Percentiles rank a stretch among this genome's conserved stretches.
phyloP scores from a whole-genome alignment of 2,113 vertebrate genomes.

The Corynorhinus townsendii region DNA sequence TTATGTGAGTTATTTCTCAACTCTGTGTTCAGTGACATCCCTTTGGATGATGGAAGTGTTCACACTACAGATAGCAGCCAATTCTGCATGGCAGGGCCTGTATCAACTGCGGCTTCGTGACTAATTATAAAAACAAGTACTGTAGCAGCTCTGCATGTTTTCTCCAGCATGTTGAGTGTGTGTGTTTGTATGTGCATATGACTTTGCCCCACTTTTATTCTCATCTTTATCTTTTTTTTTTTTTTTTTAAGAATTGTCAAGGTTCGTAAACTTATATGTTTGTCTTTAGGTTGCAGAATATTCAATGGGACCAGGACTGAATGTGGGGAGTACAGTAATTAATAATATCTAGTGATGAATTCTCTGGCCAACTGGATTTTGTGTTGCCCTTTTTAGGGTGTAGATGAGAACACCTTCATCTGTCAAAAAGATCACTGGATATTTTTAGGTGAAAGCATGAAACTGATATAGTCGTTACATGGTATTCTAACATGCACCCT shows the following conservation, averaged over 20 bases:
- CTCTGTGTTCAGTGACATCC: not conserved
- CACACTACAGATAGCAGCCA: not conserved
- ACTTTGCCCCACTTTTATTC: not conserved
- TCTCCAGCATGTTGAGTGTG: too few species aligned
- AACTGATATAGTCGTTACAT: not conserved
- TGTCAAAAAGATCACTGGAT: not conserved
- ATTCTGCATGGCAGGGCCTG: not conserved
- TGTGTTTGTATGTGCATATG: not conserved
- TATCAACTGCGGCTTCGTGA: not conserved
- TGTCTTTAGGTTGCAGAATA: not conserved
- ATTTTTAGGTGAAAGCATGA: not conserved
- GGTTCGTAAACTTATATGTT: not conserved
- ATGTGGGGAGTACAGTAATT: not conserved
- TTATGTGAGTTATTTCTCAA: not conserved
- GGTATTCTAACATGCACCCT: not conserved
- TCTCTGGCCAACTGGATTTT: not conserved
- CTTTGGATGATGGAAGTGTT: not conserved
- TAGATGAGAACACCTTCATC: not conserved
- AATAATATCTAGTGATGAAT: not conserved
- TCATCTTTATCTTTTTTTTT: not conserved
- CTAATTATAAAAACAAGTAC: not conserved
- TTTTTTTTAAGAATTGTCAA: not conserved
- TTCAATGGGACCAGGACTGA: not conserved
- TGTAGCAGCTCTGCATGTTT: fast-evolving
- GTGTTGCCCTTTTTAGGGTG: not conserved